Evolutionary conservation across 1,140 invertebrate genomes (phyloP).

Genomic region (Thalassaphorura encarpata): DNA sequence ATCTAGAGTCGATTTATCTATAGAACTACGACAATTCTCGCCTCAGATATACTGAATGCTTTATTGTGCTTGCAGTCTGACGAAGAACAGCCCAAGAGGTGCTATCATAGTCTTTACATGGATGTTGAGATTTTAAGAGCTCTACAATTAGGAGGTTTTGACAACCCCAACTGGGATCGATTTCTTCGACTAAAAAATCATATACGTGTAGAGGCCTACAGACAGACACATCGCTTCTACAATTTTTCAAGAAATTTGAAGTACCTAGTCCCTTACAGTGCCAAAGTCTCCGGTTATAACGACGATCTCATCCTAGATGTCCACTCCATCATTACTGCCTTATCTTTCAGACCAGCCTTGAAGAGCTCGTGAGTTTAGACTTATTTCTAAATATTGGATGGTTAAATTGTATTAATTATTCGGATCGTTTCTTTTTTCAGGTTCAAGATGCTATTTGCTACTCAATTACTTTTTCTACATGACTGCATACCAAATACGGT

Average conservation of each 20-base stretch:
- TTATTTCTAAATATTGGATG: not conserved
- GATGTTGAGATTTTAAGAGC: conserved; percentile 30
- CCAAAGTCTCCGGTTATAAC: conserved; percentile 24
- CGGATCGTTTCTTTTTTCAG: conserved; percentile 10
- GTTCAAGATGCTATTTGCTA: conserved; percentile 25
- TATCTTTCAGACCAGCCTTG: conserved; percentile 26
- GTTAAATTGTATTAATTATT: not conserved
- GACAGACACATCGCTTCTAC: conserved; percentile 8
- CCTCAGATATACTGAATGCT: not conserved
- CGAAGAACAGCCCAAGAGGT: conserved; percentile 15
- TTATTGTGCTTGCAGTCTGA: conserved; percentile 11
- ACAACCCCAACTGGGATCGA: conserved; percentile 10
- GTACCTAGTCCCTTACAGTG: conserved; percentile 20
- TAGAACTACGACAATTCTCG: too few species aligned
- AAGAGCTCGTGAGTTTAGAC: conserved; percentile 17
- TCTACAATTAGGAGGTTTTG: conserved; percentile 15
- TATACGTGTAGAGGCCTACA: conserved; percentile 15
- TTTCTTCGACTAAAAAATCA: conserved; percentile 19
- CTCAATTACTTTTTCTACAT: conserved; percentile 19
- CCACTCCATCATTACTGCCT: conserved; percentile 26
- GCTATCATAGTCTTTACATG: conserved; percentile 28
- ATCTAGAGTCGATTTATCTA: too few species aligned
- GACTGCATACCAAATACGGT: conserved; percentile 28
- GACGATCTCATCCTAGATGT: conserved; percentile 25
- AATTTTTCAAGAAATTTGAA: conserved; percentile 15